Conservation (phyloP, 2,113 vertebrate genomes). For the Oreochromis tanganicae region DNA sequence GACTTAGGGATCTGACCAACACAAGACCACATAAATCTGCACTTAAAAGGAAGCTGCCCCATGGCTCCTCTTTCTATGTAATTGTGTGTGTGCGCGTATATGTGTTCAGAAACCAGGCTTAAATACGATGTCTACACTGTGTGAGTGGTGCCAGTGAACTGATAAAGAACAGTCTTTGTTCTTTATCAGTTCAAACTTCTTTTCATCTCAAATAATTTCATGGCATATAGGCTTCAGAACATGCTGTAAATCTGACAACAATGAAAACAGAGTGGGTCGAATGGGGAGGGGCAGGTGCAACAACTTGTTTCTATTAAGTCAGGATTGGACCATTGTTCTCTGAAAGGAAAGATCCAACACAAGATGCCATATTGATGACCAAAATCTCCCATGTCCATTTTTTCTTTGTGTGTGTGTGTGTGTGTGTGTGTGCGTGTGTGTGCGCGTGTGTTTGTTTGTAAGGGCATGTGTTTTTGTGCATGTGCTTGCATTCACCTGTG, state of each 20-base stretch:
- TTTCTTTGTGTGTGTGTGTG: not conserved
- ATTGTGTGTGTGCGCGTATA: not conserved
- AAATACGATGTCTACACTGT: not conserved
- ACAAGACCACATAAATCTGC: conserved; percentile 38
- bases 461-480: too few species aligned
- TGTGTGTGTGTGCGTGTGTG: not conserved
- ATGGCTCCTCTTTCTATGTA: not conserved
- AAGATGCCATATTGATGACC: not conserved
- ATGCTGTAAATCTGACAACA: not conserved
- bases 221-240: not conserved
- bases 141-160: not conserved
- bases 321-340: conserved; percentile 11
- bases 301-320: conserved; percentile 4
- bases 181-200: not conserved
- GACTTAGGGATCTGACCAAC: not conserved
- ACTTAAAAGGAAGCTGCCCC: conserved; percentile 32
- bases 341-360: not conserved
- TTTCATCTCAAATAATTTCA: not conserved
- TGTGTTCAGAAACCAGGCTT: not conserved
- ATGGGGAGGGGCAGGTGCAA: not conserved
- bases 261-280: not conserved
- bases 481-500: not conserved
- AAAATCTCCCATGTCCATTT: not conserved
- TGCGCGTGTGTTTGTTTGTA: not conserved
- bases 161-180: fast-evolving